phyloP scores from a whole-genome alignment of 2,888 invertebrate species.

The Cantharis lateralis region DNA sequence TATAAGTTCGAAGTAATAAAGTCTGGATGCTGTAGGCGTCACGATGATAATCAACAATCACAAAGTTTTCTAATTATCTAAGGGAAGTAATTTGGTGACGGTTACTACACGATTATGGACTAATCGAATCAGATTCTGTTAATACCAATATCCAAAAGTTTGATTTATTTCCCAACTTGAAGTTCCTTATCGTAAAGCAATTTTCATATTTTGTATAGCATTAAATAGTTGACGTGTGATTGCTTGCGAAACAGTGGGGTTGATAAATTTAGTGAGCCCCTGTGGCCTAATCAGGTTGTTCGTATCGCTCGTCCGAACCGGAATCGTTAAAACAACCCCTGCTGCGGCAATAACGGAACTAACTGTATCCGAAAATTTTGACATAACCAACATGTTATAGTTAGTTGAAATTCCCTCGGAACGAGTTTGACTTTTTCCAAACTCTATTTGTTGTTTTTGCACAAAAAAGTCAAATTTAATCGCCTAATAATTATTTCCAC shows the following conservation, averaged over 20 bases:
- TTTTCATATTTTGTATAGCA: slow-evolving; percentile 16
- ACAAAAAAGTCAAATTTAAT: not conserved
- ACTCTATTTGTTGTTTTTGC: not conserved
- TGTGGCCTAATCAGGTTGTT: slow-evolving; percentile 30
- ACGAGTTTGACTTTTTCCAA: not conserved
- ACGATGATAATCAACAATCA: slow-evolving; percentile 27
- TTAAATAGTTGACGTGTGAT: slow-evolving; percentile 29
- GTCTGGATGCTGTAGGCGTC: slow-evolving; percentile 11
- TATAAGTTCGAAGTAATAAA: slow-evolving; percentile 13
- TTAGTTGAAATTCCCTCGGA: not conserved
- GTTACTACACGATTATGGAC: slow-evolving; percentile 23
- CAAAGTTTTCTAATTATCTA: slow-evolving; percentile 31
- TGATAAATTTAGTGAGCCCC: slow-evolving; percentile 31
- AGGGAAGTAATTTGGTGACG: slow-evolving; percentile 24
- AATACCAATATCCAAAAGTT: not conserved
- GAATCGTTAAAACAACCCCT: slow-evolving; percentile 27
- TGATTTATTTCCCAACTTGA: not conserved
- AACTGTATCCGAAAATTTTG: slow-evolving; percentile 16
- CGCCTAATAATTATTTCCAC: not conserved
- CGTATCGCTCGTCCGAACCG: slow-evolving; percentile 18
- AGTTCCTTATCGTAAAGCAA: not conserved
- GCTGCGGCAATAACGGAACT: slow-evolving; percentile 20
- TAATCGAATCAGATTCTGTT: slow-evolving; percentile 13
- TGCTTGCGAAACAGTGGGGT: slow-evolving; percentile 17
- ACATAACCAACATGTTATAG: not conserved